Evolutionary conservation across 2,888 invertebrate genomes (phyloP).

Genomic region (Agrotis ipsilon): DNA sequence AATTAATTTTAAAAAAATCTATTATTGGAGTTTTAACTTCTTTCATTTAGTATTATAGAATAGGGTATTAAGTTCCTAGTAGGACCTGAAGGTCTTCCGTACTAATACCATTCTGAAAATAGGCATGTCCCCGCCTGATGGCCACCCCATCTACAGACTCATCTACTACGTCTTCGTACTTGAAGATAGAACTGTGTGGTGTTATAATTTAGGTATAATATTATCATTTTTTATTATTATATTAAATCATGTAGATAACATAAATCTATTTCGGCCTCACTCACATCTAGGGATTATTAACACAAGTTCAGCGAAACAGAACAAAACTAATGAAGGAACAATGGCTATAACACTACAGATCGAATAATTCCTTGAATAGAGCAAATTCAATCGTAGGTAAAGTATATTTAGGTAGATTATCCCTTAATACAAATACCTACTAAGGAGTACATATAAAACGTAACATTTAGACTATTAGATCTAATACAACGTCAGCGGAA

Average conservation of each 20-base stretch:
- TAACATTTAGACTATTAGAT: conserved; percentile 54
- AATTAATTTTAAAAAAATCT: too few relatives aligned
- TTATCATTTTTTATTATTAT: too few relatives aligned
- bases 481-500: conserved; percentile 51
- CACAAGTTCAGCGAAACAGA: not conserved
- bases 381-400: conserved; percentile 30
- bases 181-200: too few relatives aligned
- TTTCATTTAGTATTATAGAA: too few relatives aligned
- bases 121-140: too few relatives aligned
- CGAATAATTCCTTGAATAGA: conserved; percentile 38
- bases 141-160: too few relatives aligned
- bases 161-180: too few relatives aligned
- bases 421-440: conserved; percentile 45
- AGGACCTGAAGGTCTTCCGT: too few relatives aligned
- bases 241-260: not conserved
- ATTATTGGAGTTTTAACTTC: too few relatives aligned
- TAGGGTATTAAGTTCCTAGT: too few relatives aligned
- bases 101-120: too few relatives aligned
- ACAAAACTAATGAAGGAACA: conserved; percentile 15
- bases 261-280: not conserved
- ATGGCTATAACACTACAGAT: conserved; percentile 7
- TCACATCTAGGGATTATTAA: not conserved
- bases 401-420: conserved; percentile 33
- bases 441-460: conserved; percentile 19
- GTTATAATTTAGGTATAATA: too few relatives aligned